These are phyloP conservation scores for Oncorhynchus nerka DNA, from an alignment of 2,113 vertebrate genomes.

Conservation along the genomic window DNA sequence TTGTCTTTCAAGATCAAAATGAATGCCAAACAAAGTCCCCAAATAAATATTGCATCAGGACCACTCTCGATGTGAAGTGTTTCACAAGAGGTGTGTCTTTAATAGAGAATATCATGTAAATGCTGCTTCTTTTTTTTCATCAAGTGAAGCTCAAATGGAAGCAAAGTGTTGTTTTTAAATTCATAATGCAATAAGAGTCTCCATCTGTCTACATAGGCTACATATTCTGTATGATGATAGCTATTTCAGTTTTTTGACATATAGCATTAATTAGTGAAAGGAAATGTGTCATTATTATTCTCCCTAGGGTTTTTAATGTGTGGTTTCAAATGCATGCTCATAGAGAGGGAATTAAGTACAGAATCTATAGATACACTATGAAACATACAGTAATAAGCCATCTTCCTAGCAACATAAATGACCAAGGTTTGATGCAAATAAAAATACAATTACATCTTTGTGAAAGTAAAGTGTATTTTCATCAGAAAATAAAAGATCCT, in stretches of 20 bases:
- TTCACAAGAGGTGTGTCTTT: background rate
- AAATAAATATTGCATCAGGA: slow-evolving; percentile 24
- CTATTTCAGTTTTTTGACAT: background rate
- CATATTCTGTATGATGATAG: background rate
- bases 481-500: no score
- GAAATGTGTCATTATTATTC: background rate
- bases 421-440: no score
- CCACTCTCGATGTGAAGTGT: background rate
- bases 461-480: no score
- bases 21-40: slow-evolving; percentile 21
- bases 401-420: no score
- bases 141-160: background rate
- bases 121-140: background rate
- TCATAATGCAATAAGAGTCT: background rate
- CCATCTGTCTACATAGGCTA: background rate
- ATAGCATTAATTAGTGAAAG: background rate
- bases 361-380: no score
- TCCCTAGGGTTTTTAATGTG: background rate
- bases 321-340: background rate
- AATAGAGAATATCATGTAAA: background rate
- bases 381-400: no score
- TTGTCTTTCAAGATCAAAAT: slow-evolving; percentile 40
- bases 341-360: no score
- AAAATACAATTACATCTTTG: no score
- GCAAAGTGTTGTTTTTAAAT: background rate